Evolutionary conservation across 2,888 invertebrate genomes (phyloP).

Genomic region (Apodemia mormo): DNA sequence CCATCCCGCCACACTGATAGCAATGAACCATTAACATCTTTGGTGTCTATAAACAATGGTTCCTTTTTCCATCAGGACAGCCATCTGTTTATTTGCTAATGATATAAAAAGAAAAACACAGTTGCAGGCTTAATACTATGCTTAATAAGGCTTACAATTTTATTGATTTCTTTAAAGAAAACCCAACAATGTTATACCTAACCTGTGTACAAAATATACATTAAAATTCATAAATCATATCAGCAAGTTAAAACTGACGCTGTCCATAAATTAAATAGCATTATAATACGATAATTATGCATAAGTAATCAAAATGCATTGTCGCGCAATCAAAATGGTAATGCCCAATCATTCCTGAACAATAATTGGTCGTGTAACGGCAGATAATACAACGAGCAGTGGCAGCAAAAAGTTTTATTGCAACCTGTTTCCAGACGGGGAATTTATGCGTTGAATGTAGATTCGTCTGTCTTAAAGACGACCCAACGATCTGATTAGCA

Average conservation of each 20-base stretch:
- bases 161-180: too few species aligned
- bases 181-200: too few species aligned
- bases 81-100: too few species aligned
- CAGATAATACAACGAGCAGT: conserved; percentile 11
- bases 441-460: background rate
- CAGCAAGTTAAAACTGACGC: background rate
- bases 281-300: background rate
- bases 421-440: conserved; percentile 1
- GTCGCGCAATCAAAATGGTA: conserved; percentile 17
- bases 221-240: background rate
- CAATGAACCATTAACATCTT: too few species aligned
- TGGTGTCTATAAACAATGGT: too few species aligned
- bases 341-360: conserved; percentile 14
- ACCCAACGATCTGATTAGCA: background rate
- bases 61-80: too few species aligned
- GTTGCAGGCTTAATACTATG: too few species aligned
- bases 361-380: conserved; percentile 13
- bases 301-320: conserved; percentile 20
- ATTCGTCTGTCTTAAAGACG: background rate
- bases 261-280: background rate
- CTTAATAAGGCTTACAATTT: too few species aligned
- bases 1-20: too few species aligned
- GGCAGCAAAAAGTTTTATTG: conserved; percentile 12
- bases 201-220: background rate
- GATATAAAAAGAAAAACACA: too few species aligned